Evolutionary conservation across 2,888 invertebrate genomes (phyloP).

Genomic region (Leptodirus hochenwartii): DNA sequence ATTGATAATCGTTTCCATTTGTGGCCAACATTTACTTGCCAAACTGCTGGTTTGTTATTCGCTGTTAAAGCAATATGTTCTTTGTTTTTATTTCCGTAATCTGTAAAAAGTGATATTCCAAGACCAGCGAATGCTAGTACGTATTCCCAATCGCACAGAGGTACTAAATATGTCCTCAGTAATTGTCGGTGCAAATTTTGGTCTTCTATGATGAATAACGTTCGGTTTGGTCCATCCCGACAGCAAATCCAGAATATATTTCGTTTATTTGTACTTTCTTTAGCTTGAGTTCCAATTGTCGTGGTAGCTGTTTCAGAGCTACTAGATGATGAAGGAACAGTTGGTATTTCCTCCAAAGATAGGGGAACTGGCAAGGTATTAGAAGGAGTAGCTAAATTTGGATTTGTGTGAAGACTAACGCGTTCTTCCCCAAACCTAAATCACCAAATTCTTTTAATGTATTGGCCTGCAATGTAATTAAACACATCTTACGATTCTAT

Average conservation of each 20-base stretch:
- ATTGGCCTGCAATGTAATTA: not conserved
- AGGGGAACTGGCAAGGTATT: too few species aligned
- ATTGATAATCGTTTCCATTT: constrained; percentile 63
- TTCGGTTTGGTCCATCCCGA: constrained; percentile 54
- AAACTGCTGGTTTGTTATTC: constrained; percentile 50
- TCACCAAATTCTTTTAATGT: constrained; percentile 7
- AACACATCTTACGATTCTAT: constrained; percentile 38
- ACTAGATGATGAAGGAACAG: too few species aligned
- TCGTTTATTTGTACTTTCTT: constrained; percentile 56
- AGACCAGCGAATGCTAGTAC: constrained; percentile 50
- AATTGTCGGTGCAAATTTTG: constrained; percentile 47
- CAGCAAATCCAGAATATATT: constrained; percentile 68
- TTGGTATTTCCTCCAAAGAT: too few species aligned
- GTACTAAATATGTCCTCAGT: constrained; percentile 39
- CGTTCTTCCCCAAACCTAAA: constrained; percentile 47
- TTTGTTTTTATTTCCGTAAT: constrained; percentile 20
- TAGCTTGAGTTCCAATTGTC: constrained; percentile 25
- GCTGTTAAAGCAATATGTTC: constrained; percentile 53
- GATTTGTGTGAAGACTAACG: constrained; percentile 41
- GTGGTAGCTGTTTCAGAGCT: too few species aligned
- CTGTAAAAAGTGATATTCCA: constrained; percentile 39
- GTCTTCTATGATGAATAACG: constrained; percentile 58
- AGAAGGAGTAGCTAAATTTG: too few species aligned
- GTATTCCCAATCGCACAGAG: constrained; percentile 46
- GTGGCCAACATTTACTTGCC: constrained; percentile 66